These are phyloP conservation scores for Leptothorax acervorum DNA, from an alignment of 2,888 invertebrate genomes.

Conservation along the genomic window DNA sequence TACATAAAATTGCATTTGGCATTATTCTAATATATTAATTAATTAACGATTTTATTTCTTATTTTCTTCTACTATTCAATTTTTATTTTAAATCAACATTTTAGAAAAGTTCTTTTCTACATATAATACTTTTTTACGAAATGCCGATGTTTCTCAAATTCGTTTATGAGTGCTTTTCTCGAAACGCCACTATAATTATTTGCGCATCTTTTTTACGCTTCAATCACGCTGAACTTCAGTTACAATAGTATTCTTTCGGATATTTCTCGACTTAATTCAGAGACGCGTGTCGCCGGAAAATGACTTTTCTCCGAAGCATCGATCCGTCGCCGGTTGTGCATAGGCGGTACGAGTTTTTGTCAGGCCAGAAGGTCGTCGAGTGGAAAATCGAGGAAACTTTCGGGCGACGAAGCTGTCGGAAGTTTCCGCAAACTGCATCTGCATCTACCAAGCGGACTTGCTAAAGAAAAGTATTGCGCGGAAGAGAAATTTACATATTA, in stretches of 20 bases:
- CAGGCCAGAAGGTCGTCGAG: constrained; percentile 43
- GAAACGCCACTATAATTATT: background rate
- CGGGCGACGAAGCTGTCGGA: constrained; percentile 44
- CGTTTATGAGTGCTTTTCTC: background rate
- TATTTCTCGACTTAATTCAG: constrained; percentile 36
- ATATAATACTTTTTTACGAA: background rate
- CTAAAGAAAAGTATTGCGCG: constrained; percentile 51
- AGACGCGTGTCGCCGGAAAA: constrained; percentile 54
- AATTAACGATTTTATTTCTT: background rate
- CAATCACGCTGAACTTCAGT: constrained; percentile 25
- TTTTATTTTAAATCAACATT: background rate
- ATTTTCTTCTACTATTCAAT: background rate
- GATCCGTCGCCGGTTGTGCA: constrained; percentile 41
- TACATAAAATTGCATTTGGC: background rate
- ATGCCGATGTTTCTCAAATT: background rate
- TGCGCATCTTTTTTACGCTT: background rate
- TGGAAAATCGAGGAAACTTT: constrained; percentile 57
- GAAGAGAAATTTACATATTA: constrained; percentile 51
- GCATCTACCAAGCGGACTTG: constrained; percentile 38
- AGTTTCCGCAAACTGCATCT: constrained; percentile 55
- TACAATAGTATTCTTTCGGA: constrained; percentile 11
- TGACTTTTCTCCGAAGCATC: constrained; percentile 41
- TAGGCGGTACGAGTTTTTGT: constrained; percentile 40
- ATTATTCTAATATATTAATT: background rate
- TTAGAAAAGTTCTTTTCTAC: background rate